Evolutionary conservation across 2,113 vertebrate genomes (phyloP).

Genomic region (Podiceps cristatus): DNA sequence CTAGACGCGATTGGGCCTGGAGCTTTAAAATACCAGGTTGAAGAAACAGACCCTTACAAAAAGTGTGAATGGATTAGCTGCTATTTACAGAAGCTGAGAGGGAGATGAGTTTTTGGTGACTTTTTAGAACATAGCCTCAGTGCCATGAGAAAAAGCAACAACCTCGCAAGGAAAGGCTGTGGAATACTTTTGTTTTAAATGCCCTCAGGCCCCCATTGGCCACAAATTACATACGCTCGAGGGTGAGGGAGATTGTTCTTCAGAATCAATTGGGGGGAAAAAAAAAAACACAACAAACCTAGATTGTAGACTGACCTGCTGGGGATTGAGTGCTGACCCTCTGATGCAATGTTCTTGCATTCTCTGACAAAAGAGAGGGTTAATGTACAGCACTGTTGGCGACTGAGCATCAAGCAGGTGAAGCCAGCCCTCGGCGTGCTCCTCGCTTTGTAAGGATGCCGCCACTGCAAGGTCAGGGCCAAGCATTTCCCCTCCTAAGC

Average conservation of each 20-base stretch:
- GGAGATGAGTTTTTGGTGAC: background rate
- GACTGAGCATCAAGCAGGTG: background rate
- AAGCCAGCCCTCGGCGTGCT: rapidly evolving
- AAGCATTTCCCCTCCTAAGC: background rate
- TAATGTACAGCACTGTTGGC: background rate
- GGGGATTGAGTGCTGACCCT: background rate
- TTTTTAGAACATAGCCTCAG: background rate
- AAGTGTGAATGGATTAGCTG: background rate
- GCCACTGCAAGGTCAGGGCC: background rate
- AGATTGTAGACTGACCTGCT: background rate
- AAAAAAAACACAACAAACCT: background rate
- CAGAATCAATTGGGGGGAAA: background rate
- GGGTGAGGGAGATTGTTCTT: background rate
- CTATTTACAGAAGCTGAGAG: background rate
- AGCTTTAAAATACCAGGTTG: background rate
- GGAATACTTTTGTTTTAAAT: background rate
- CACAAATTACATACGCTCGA: rapidly evolving
- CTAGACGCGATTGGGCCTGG: background rate
- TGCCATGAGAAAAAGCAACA: background rate
- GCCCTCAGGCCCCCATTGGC: background rate
- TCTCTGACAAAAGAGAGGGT: background rate
- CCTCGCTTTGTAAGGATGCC: background rate
- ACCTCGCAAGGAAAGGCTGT: background rate
- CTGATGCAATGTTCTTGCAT: background rate
- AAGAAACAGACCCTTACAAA: background rate